Evolutionary conservation across 2,113 vertebrate genomes (phyloP).

Genomic region (Tamias sibiricus): DNA sequence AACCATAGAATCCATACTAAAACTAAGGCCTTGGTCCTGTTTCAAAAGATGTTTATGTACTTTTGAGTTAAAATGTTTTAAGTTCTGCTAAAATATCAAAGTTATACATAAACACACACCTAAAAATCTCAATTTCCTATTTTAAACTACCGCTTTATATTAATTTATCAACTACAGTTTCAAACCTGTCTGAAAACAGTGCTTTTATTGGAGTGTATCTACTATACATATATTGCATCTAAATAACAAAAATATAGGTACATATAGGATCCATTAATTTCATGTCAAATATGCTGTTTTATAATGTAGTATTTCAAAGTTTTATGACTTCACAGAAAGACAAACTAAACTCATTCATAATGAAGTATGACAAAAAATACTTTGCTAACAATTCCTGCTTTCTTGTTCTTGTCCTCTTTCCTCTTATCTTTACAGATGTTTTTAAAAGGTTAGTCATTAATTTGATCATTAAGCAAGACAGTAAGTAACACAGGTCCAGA

Average conservation of each 20-base stretch:
- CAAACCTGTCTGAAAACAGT: neutral
- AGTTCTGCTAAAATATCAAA: neutral
- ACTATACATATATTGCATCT: neutral
- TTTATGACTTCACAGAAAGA: neutral
- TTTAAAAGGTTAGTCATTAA: neutral
- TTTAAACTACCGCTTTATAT: constrained; percentile 1
- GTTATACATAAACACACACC: neutral
- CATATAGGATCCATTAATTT: neutral
- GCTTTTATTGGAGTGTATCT: neutral
- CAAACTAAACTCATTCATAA: neutral
- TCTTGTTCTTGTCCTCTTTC: neutral
- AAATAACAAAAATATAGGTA: neutral
- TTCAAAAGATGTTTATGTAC: neutral
- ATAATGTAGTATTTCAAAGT: neutral
- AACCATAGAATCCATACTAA: neutral
- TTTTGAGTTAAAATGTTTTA: constrained; percentile 16
- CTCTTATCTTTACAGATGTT: neutral
- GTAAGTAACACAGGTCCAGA: neutral
- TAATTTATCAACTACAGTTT: neutral
- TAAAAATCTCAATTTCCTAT: neutral
- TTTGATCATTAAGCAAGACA: neutral
- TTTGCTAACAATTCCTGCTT: neutral
- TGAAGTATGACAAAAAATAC: neutral
- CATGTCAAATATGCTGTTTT: neutral
- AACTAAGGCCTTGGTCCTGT: neutral